phyloP scores from a whole-genome alignment of 2,888 invertebrate species.

The Rhamnusium bicolor region DNA sequence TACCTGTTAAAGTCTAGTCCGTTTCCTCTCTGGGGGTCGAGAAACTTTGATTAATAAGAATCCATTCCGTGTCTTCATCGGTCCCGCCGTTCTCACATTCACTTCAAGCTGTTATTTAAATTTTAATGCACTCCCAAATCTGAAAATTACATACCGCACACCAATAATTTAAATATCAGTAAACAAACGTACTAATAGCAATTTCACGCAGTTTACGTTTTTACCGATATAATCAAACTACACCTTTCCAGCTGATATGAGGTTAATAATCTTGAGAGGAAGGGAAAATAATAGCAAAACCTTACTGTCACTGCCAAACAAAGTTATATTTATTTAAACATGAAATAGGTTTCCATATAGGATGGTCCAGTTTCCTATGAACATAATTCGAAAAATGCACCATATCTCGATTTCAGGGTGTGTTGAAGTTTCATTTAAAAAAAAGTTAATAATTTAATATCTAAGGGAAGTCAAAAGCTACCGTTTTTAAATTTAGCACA shows the following conservation, averaged over 20 bases:
- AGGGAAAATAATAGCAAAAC: background rate
- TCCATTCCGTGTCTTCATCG: background rate
- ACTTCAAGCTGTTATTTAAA: background rate
- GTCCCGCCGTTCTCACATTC: slow-evolving; percentile 13
- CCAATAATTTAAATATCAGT: background rate
- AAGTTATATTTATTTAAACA: no score
- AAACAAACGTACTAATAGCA: background rate
- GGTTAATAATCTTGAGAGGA: background rate
- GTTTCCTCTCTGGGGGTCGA: slow-evolving; percentile 11
- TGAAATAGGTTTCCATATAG: no score
- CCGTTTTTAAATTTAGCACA: no score
- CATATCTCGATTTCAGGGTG: no score
- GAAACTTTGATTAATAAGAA: slow-evolving; percentile 15
- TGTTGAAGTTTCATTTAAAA: no score
- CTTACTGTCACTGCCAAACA: background rate
- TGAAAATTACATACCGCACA: background rate
- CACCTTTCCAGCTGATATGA: background rate
- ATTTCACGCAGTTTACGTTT: background rate
- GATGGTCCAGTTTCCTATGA: no score
- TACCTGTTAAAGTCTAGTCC: background rate
- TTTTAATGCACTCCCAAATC: background rate
- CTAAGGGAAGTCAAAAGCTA: no score
- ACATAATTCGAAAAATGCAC: no score
- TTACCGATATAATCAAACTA: background rate
- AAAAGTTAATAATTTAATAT: no score